Evolutionary conservation across 2,797 vertebrate genomes (phyloP), one percentile per base, ranked within the genome.

Genomic region (Myotis findleyi): DNA sequence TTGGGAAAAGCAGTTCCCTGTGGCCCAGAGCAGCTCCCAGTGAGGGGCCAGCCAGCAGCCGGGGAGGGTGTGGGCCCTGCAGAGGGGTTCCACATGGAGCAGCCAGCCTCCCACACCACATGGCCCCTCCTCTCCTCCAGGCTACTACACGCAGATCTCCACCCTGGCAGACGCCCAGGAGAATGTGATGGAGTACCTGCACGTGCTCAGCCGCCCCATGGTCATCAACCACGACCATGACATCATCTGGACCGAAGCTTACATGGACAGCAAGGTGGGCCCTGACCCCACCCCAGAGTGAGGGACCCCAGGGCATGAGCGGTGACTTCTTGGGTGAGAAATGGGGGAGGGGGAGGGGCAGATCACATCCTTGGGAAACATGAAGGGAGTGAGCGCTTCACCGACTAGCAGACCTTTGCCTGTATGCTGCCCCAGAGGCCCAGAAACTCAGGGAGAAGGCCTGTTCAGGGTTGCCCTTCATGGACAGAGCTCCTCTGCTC

Each of bases 141-240:
- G 99, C 66, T 99, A 99, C 97, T 99, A 99, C 98, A 99, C 99
- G 0, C 99, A 99, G 41, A 99, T 99, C 96, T 99, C 99, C 95
- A 99, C 99, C 0, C 98, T 99, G 97, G 99, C 99, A 0, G 99
- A 99, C 0, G 99, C 99, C n/a, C 99, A 99, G 98, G 99, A 99
- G 98, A 99, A 99, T 0, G 99, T 99, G 53, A 99, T 99, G 99
- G 99, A 99, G 91, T 99, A 99, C 94, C 99, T 99, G 72, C 99
- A 99, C 0, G 99, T 99, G 81, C 99, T 99, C 90, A 99, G 99
- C 96, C 98, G 99, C 16, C 99, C 99, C 69, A 99, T 99, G 99
- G 99, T 99, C 98, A 99, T 99, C 98, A 99, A 99, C 98, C 99
- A 99, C 0, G 99, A 99, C 97, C 99, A 99, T 0, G 99, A 99